Conservation (phyloP, 2,797 vertebrate genomes). For the Xiphophorus birchmanni region DNA sequence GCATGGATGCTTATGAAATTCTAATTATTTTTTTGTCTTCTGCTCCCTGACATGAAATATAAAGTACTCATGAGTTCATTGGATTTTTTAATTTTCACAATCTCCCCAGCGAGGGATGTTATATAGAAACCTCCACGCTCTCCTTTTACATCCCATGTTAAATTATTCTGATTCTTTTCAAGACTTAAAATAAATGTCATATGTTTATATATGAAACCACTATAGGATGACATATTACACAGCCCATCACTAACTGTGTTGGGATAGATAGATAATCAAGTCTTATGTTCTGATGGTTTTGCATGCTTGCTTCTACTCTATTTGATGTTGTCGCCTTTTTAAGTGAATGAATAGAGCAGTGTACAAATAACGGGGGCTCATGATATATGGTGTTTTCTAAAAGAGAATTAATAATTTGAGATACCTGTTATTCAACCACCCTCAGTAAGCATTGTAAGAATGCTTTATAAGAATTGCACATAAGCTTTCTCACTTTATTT, state of each 20-base stretch:
- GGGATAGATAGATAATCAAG: slow-evolving; percentile 41
- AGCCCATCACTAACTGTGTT: slow-evolving; percentile 45
- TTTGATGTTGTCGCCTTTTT: slow-evolving; percentile 55
- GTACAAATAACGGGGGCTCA: slow-evolving; percentile 53
- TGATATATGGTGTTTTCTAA: slow-evolving; percentile 30
- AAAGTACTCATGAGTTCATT: slow-evolving; percentile 42
- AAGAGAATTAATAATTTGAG: slow-evolving; percentile 9
- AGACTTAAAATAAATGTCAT: slow-evolving; percentile 63
- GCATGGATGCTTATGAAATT: slow-evolving; percentile 17
- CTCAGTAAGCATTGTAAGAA: background rate
- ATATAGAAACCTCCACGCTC: slow-evolving; percentile 23
- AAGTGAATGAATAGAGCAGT: slow-evolving; percentile 22
- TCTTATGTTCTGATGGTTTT: slow-evolving; percentile 19
- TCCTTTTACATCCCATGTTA: slow-evolving; percentile 40
- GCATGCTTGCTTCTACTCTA: slow-evolving; percentile 42
- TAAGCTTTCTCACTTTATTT: background rate
- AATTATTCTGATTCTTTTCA: slow-evolving; percentile 68
- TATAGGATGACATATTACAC: slow-evolving; percentile 55
- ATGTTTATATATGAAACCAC: slow-evolving; percentile 54
- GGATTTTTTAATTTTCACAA: slow-evolving; percentile 60
- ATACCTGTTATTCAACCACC: background rate
- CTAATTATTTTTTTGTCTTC: slow-evolving; percentile 2
- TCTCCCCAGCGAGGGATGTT: slow-evolving; percentile 49
- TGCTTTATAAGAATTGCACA: background rate
- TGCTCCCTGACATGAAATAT: slow-evolving; percentile 40